These are phyloP conservation scores for Rhinophrynus dorsalis DNA, from an alignment of 2,797 vertebrate species.

Conservation along the genomic window DNA sequence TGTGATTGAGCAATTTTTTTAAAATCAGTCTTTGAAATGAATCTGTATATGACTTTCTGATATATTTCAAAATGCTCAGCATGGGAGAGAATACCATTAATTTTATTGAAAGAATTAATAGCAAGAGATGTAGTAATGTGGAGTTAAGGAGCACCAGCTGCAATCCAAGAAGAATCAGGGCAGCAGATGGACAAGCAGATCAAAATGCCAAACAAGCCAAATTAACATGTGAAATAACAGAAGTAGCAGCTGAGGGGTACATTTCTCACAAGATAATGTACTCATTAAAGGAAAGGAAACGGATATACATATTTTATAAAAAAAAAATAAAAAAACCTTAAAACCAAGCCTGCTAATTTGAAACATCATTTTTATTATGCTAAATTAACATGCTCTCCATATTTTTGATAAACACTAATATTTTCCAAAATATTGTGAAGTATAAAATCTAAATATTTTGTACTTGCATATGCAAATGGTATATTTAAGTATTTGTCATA, in stretches of 20 bases:
- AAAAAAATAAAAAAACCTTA: background rate
- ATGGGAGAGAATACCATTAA: slow-evolving; percentile 23
- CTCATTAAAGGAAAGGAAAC: background rate
- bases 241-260: slow-evolving; percentile 14
- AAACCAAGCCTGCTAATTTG: background rate
- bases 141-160: slow-evolving; percentile 33
- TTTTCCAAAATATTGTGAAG: background rate
- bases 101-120: slow-evolving; percentile 35
- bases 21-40: too few species aligned
- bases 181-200: slow-evolving; percentile 35
- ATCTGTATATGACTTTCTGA: too few species aligned
- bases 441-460: background rate
- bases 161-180: slow-evolving; percentile 9
- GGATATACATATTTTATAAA: too few species aligned
- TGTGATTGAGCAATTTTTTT: too few species aligned
- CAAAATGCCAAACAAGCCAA: slow-evolving; percentile 30
- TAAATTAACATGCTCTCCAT: too few species aligned
- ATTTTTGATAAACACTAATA: too few species aligned
- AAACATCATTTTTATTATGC: background rate
- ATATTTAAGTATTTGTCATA: too few species aligned
- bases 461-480: background rate
- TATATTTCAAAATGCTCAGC: too few species aligned
- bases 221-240: slow-evolving; percentile 28
- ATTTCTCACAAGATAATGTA: slow-evolving; percentile 16
- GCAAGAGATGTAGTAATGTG: slow-evolving; percentile 12